Evolutionary conservation across 2,797 vertebrate genomes (phyloP).

Genomic region (Tenualosa thibaudeaui): DNA sequence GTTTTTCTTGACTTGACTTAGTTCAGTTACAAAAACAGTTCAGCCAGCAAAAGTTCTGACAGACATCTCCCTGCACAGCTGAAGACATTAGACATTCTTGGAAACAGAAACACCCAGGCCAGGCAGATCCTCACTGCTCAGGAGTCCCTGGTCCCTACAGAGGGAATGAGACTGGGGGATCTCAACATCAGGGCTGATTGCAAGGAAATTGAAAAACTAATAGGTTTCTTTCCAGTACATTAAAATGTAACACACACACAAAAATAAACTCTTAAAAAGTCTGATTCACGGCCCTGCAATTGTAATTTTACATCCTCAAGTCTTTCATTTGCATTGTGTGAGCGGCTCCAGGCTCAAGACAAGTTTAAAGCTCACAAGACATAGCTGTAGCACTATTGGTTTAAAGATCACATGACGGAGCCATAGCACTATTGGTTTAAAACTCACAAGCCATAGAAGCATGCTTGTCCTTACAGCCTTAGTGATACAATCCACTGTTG

Average conservation of each 20-base stretch:
- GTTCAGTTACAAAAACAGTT: background rate
- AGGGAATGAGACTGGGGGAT: background rate
- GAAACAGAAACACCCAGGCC: background rate
- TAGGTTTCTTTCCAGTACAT: background rate
- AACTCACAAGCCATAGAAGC: background rate
- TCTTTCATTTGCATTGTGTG: background rate
- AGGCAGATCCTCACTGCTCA: background rate
- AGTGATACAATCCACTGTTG: background rate
- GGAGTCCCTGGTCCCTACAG: background rate
- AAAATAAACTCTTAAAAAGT: background rate
- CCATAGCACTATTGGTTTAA: background rate
- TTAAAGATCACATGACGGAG: background rate
- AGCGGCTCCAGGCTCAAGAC: background rate
- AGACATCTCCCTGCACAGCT: background rate
- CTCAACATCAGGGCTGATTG: background rate
- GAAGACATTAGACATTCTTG: no score
- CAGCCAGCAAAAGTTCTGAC: background rate
- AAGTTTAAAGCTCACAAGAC: no score
- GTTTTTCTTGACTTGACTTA: background rate
- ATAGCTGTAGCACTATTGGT: no score
- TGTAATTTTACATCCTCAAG: background rate
- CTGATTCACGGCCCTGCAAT: background rate
- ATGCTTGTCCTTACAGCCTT: background rate
- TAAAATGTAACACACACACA: background rate
- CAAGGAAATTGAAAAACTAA: background rate